A percentile compares a stretch with the other conserved stretches of the same genome.
phyloP scores from a whole-genome alignment of 2,113 vertebrate species.

The Cnemophilus loriae region DNA sequence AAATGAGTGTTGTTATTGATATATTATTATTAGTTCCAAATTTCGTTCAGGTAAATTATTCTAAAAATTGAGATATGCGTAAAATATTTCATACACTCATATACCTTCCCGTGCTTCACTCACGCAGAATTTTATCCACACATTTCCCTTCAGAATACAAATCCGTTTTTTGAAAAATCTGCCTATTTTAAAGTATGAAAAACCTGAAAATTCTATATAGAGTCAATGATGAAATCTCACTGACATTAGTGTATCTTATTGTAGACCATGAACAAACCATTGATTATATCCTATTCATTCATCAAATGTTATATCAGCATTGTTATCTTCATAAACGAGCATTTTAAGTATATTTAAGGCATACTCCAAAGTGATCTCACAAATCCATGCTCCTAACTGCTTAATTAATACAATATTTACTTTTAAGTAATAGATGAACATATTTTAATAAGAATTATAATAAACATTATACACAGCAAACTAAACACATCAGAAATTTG shows the following conservation, averaged over 20 bases:
- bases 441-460: not conserved
- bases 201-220: not conserved
- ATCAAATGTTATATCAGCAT: not conserved
- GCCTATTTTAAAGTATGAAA: not conserved
- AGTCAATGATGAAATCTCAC: not conserved
- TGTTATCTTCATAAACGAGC: not conserved
- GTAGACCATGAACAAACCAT: fast-evolving
- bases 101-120: not conserved
- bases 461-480: not conserved
- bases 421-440: not conserved
- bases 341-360: not conserved
- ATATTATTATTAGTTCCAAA: not conserved
- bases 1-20: fast-evolving
- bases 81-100: not conserved
- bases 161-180: not conserved
- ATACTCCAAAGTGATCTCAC: not conserved
- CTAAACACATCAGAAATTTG: not conserved
- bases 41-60: not conserved
- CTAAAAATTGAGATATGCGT: not conserved
- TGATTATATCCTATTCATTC: not conserved
- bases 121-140: fast-evolving
- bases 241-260: not conserved
- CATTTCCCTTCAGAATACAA: not conserved
- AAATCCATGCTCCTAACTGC: not conserved
- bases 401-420: not conserved